A percentile compares a stretch with the other conserved stretches of the same genome.
phyloP scores from a whole-genome alignment of 2,888 invertebrate genomes.

The Tetragnatha montana region DNA sequence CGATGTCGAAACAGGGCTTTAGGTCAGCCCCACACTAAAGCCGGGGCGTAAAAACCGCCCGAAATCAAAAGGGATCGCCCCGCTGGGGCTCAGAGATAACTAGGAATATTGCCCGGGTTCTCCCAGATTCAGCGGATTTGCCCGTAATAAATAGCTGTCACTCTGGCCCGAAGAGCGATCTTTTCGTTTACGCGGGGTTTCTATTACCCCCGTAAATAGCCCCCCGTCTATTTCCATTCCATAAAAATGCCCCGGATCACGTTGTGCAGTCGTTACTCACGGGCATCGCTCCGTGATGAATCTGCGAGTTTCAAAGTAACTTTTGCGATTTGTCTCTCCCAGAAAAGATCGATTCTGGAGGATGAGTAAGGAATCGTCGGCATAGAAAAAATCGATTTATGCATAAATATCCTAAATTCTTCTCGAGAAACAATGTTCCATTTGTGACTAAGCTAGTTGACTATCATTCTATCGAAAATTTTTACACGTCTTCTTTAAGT shows the following conservation, averaged over 20 bases:
- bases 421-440: too few species aligned
- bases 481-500: too few species aligned
- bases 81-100: slow-evolving; percentile 34
- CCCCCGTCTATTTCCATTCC: slow-evolving; percentile 26
- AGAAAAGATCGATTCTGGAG: too few species aligned
- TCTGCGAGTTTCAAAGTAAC: too few species aligned
- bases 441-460: too few species aligned
- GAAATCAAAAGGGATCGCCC: slow-evolving; percentile 44
- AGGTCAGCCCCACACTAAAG: slow-evolving; percentile 6
- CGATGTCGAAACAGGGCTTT: background rate
- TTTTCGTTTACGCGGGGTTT: slow-evolving; percentile 27
- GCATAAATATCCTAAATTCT: too few species aligned
- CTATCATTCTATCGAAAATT: too few species aligned
- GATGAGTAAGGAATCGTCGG: too few species aligned
- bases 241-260: slow-evolving; percentile 31
- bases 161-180: slow-evolving; percentile 30
- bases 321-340: too few species aligned
- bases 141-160: slow-evolving; percentile 60
- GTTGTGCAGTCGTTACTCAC: slow-evolving; percentile 20
- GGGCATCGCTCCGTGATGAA: background rate
- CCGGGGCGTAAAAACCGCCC: slow-evolving; percentile 3
- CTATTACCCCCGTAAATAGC: slow-evolving; percentile 58
- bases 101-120: slow-evolving; percentile 50
- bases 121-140: slow-evolving; percentile 55
- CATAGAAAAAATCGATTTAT: too few species aligned